Evolutionary conservation across 2,888 invertebrate species (phyloP).

Genomic region (Sesamia inferens): DNA sequence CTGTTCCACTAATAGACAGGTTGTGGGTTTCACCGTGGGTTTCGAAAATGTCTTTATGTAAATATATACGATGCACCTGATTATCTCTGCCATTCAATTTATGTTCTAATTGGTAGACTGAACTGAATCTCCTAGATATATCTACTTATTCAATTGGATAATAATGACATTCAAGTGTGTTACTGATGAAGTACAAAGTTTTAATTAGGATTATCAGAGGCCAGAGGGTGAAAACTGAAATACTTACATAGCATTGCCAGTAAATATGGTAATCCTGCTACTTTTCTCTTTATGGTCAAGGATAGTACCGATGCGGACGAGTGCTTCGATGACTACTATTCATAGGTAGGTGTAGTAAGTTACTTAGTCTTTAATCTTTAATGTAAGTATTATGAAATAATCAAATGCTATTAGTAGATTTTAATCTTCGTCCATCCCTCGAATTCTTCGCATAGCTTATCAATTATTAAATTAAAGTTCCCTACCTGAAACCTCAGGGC

Average conservation of each 20-base stretch:
- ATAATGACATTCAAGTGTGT: neutral
- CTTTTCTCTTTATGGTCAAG: too few species aligned
- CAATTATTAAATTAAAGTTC: neutral
- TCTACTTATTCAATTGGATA: neutral
- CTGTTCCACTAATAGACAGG: conserved; percentile 25
- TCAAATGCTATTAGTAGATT: neutral
- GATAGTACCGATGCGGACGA: too few species aligned
- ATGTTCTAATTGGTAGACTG: neutral
- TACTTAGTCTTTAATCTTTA: too few species aligned
- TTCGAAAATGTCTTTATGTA: neutral
- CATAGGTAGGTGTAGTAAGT: too few species aligned
- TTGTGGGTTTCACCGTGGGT: neutral
- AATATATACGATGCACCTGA: neutral
- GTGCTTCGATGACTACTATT: too few species aligned
- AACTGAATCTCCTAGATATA: neutral
- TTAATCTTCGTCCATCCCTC: neutral
- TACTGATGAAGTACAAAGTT: neutral
- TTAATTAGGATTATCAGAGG: too few species aligned
- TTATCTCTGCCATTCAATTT: neutral
- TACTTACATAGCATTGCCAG: too few species aligned
- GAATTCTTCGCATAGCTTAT: too few species aligned
- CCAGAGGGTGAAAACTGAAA: too few species aligned
- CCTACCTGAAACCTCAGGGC: conserved; percentile 81
- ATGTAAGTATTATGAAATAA: neutral
- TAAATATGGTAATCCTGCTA: too few species aligned